These are phyloP conservation scores for Odobenus rosmarus DNA, from an alignment of 2,113 vertebrate species.

Conservation along the genomic window DNA sequence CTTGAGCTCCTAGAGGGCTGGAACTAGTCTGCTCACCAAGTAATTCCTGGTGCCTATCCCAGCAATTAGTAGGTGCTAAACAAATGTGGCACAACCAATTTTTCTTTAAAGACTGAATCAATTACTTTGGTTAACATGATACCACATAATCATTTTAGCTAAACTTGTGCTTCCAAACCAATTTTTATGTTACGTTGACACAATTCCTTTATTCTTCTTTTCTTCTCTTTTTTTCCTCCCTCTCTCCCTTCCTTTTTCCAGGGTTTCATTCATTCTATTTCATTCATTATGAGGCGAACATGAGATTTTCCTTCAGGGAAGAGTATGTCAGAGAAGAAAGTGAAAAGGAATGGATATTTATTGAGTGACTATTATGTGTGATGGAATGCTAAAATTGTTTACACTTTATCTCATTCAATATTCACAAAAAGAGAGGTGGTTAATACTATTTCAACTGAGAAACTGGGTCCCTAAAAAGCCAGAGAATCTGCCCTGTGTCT, in stretches of 20 bases:
- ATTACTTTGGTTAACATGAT: background rate
- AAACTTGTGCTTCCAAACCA: background rate
- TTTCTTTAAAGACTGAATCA: conserved; percentile 19
- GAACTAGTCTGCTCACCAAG: background rate
- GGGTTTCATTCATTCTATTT: background rate
- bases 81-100: background rate
- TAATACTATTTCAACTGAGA: background rate
- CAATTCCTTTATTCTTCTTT: background rate
- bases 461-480: background rate
- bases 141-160: background rate
- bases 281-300: background rate
- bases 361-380: background rate
- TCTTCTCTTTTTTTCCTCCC: background rate
- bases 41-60: background rate
- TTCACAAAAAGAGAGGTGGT: background rate
- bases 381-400: background rate
- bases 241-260: background rate
- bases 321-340: background rate
- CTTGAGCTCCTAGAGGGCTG: background rate
- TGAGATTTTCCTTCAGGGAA: conserved; percentile 36
- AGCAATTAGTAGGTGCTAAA: background rate
- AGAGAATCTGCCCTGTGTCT: background rate
- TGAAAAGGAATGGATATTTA: background rate
- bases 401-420: background rate
- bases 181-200: background rate